Base-by-base conservation (phyloP, 2,888 invertebrate genomes). In the Drosophila emarginata region DNA sequence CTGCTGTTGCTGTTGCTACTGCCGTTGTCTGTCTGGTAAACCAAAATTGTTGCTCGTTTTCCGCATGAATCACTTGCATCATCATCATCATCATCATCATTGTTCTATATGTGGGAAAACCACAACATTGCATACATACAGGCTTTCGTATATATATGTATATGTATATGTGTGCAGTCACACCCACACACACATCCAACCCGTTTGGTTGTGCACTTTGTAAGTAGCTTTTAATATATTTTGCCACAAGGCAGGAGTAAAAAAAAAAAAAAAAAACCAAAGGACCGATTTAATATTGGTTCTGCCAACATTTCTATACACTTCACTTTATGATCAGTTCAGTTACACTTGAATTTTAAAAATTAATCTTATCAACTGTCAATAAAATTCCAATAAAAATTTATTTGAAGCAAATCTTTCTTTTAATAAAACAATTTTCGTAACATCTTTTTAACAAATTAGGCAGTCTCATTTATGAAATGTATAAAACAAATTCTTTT, bases 191-290 rank as follows among this genome's bases (percentile, higher is more conserved):
- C 65, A 64, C 26, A 52, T 40, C 40, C 66, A 51, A 71, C 67
- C 65, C 71, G 72, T 74, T 76, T 76, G 79, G 66, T 51, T 76
- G 76, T 83, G 76, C 80, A 85, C 85, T 83, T 85, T 85, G 83
- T 83, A 85, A 83, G 83, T 83, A 85, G 83, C 85, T 83, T 85
- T 83, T 83, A 83, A 83, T 83, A 83, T 83, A 85, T 83, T 83
- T 83, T 86, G 79, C 85, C 80, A 71, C 83, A 87, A 78, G 77
- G 73, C 73, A 62, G 59, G 52, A 59, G 57, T 58, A 51, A 70
- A 71, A 78, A 74, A 61, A 65, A 76, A 65, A 64, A 60, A 68
- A 73, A 61, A 2, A 50, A 60, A 60, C 18, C 50, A 12, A 53
- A 54, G 21, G 7, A 21, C 18, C 18, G 4, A 45, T 45, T 45